phyloP scores from a whole-genome alignment of 2,113 vertebrate species.

The Elephas maximus region DNA sequence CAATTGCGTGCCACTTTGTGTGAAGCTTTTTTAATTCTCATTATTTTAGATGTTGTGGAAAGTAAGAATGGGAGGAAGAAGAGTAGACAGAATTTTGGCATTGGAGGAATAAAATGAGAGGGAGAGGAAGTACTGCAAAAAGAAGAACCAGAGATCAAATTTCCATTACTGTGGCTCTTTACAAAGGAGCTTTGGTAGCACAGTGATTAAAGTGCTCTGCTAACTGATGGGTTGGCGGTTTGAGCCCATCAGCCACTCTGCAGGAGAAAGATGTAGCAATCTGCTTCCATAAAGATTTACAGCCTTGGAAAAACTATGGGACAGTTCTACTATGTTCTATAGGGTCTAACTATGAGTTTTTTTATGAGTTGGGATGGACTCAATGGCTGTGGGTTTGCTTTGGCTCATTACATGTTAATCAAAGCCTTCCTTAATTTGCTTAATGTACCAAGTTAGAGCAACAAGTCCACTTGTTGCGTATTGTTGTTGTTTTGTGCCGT shows the following conservation, averaged over 20 bases:
- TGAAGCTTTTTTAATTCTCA: background rate
- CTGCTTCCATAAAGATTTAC: no score
- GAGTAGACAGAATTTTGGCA: background rate
- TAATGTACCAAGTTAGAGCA: slow-evolving; percentile 8
- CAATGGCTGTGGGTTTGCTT: no score
- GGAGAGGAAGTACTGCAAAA: background rate
- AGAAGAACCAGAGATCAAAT: background rate
- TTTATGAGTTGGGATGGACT: no score
- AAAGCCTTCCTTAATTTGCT: background rate
- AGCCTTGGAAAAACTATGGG: no score
- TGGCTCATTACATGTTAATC: background rate
- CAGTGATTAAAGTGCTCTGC: no score
- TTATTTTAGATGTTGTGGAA: background rate
- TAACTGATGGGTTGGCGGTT: no score
- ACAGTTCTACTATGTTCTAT: no score
- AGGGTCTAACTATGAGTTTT: no score
- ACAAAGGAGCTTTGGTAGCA: no score
- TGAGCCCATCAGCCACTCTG: no score
- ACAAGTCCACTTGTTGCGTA: background rate
- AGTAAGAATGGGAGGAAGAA: background rate
- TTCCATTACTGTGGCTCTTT: background rate
- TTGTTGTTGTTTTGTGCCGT: background rate
- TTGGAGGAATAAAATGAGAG: background rate
- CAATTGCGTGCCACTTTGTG: background rate
- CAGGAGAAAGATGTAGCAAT: no score